Evolutionary conservation across 2,888 invertebrate species (phyloP).

Genomic region (Agonopterix subpropinquella): DNA sequence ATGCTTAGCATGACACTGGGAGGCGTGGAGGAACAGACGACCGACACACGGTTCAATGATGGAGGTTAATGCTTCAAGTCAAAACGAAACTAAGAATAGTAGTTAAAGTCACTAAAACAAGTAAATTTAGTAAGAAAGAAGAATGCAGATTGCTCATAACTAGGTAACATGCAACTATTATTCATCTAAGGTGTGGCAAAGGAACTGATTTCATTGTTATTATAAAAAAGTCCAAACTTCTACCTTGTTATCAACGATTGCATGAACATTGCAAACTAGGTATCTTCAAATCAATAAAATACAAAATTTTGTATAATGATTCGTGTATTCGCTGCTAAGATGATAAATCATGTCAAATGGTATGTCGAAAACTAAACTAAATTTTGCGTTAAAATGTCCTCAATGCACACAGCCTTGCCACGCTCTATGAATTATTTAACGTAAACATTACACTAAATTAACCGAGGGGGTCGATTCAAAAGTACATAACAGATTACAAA

Average conservation of each 20-base stretch:
- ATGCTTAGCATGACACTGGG: slow-evolving; percentile 38
- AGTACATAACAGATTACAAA: slow-evolving; percentile 69
- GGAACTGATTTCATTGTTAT: slow-evolving; percentile 67
- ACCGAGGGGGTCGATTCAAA: slow-evolving; percentile 70
- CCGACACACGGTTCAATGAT: slow-evolving; percentile 53
- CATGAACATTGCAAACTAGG: slow-evolving; percentile 51
- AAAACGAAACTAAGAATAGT: slow-evolving; percentile 34
- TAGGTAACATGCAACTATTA: slow-evolving; percentile 62
- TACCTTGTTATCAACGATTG: slow-evolving; percentile 53
- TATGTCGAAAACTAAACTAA: slow-evolving; percentile 68
- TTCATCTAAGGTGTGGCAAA: slow-evolving; percentile 76
- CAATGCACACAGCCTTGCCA: slow-evolving; percentile 84
- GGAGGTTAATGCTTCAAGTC: slow-evolving; percentile 50
- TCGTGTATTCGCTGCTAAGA: slow-evolving; percentile 62
- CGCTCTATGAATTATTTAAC: slow-evolving; percentile 74
- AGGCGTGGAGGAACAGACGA: slow-evolving; percentile 45
- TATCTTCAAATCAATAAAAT: slow-evolving; percentile 49
- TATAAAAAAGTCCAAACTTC: slow-evolving; percentile 46
- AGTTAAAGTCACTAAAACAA: slow-evolving; percentile 41
- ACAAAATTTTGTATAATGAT: slow-evolving; percentile 53
- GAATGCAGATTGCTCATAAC: slow-evolving; percentile 47
- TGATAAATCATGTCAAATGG: slow-evolving; percentile 63
- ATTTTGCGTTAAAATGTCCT: slow-evolving; percentile 74
- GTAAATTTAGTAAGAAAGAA: slow-evolving; percentile 28
- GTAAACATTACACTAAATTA: slow-evolving; percentile 71